Base-by-base conservation (phyloP, 2,888 invertebrate species). In the Drosophila subsilvestris region DNA sequence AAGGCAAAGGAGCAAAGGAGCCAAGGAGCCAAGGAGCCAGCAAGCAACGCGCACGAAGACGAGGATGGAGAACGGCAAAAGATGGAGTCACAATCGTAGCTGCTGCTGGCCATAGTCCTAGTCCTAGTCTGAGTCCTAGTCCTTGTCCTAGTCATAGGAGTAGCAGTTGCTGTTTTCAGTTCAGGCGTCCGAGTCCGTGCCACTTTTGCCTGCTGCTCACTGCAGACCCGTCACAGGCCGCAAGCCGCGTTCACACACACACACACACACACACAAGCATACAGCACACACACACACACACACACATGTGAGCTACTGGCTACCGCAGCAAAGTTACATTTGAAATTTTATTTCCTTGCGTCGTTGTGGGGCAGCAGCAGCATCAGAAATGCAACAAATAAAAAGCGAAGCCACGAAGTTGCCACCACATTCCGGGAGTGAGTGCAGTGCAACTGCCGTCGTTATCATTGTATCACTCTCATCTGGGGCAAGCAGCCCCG, bases 311-410 rank as follows among this genome's bases (percentile, higher is more conserved):
- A n/a, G 47, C 50, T 37, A 48, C 66, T 48, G 55, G 54, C 63
- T 18, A 53, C 70, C 70, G 67, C 74, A 74, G 70, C 53, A 57
- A 74, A 75, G 75, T 75, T 66, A 74, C 75, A 74, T 71, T 71
- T 53, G 56, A 66, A 71, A 71, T 71, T 71, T 74, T 71, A 71
- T 71, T 74, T 71, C 68, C 56, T 66, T 67, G 68, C 56, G 51
- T 51, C 51, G 51, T 6, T 5, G 25, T 4, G 0, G 22, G 22
- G 12, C 17, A 4, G 22, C 27, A 3, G 32, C n/a, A 43, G 25
- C 25, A 6, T 14, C 48, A 50, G 17, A 47, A 66, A 65, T 74
- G 70, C 70, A 74, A 70, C 75, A 70, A 70, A 74, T 74, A 70
- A 70, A 74, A 74, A 47, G n/a, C 50, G 29, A 6, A 43, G 50